These are phyloP conservation scores for Ganaspis brasiliensis DNA, from an alignment of 2,888 invertebrate species.

Conservation along the genomic window DNA sequence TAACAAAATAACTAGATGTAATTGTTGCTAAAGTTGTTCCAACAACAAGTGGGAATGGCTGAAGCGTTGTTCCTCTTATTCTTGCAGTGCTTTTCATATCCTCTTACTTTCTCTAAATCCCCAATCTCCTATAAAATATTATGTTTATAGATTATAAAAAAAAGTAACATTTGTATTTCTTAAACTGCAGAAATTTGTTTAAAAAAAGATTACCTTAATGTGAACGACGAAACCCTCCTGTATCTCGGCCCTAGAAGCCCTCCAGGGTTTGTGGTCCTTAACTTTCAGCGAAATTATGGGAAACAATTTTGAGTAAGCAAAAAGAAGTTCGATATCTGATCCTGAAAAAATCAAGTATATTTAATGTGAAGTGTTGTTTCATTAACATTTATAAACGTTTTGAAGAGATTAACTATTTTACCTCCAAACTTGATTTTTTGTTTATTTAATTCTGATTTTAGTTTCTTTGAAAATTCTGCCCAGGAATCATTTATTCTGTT, in stretches of 20 bases:
- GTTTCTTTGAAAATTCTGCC: no score
- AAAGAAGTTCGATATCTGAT: neutral
- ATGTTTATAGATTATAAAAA: neutral
- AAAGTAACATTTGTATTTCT: neutral
- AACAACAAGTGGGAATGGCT: conserved; percentile 41
- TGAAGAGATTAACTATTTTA: neutral
- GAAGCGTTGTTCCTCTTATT: neutral
- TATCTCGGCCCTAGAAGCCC: neutral
- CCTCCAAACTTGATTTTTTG: neutral
- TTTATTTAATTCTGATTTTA: neutral
- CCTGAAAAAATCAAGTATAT: neutral
- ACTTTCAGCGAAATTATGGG: neutral
- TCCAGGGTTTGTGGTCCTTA: neutral
- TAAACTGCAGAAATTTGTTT: no score
- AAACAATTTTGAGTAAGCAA: neutral
- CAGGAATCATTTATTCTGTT: no score
- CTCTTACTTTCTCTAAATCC: neutral
- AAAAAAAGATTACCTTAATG: neutral
- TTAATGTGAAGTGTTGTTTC: neutral
- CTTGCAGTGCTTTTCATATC: conserved; percentile 2
- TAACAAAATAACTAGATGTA: conserved; percentile 20
- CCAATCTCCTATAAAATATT: neutral
- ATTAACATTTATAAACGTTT: neutral
- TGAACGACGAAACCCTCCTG: neutral
- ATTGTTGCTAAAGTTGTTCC: conserved; percentile 8